Conservation (phyloP, 2,888 invertebrate genomes). For the Diachrysia chrysitis region DNA sequence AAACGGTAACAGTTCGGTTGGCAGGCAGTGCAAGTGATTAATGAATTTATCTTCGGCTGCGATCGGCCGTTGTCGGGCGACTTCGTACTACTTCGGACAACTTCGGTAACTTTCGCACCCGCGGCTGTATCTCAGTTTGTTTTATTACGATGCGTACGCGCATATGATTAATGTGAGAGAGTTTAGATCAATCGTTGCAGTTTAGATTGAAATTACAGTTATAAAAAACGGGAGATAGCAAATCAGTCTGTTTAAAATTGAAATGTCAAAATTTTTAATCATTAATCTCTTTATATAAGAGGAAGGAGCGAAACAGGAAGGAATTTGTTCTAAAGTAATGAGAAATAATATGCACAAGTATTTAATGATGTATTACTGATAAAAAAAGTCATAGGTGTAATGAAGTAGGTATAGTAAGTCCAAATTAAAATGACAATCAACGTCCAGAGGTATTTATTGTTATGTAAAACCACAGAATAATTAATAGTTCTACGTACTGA, state of each 20-base stretch:
- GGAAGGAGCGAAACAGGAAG: background rate
- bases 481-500: too few species aligned
- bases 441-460: too few species aligned
- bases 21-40: constrained; percentile 71
- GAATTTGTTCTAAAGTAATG: background rate
- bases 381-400: too few species aligned
- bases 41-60: constrained; percentile 74
- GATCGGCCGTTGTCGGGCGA: constrained; percentile 61
- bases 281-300: background rate
- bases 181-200: constrained; percentile 41
- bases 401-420: too few species aligned
- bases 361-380: background rate
- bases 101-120: constrained; percentile 79
- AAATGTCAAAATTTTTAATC: background rate
- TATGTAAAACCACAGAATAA: too few species aligned
- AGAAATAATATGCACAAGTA: background rate
- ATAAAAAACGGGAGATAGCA: constrained; percentile 29
- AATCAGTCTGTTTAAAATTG: constrained; percentile 15
- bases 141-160: constrained; percentile 61
- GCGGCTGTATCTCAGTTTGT: constrained; percentile 64
- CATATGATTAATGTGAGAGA: constrained; percentile 56
- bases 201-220: constrained; percentile 41
- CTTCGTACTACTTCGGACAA: constrained; percentile 59
- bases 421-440: too few species aligned
- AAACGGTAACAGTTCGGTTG: constrained; percentile 54